Evolutionary conservation across 2,888 invertebrate species (phyloP), one percentile per base, ranked within the genome.

Genomic region (Noctua fimbriata): DNA sequence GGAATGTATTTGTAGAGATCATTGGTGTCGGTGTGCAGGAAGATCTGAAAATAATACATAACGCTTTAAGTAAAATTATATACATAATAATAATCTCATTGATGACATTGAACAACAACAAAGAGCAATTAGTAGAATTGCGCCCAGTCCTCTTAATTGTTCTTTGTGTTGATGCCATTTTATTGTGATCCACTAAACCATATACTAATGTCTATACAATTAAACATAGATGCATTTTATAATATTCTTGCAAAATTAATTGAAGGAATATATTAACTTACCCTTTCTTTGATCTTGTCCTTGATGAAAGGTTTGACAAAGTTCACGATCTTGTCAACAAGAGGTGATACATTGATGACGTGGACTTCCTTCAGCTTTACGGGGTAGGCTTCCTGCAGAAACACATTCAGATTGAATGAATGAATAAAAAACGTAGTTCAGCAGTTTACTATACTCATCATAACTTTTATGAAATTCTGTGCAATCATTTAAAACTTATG

Each of bases 351-450:
- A 92, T 99, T 98, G 91, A 99, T 97, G 1, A 98, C 98, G 92
- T 99, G 98, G 49, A 98, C 98, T 95, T 98, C 98, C 94, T 98
- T 98, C 90, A 98, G 97, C 93, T 98, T 98, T 0, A 98, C 98
- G 10, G 98, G 98, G 93, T 98, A 99, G 9, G 98, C 98, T 96
- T 99, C 98, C 97, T 98, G 96, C 47, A 90, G 90, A 79, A 32
- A 65, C 9, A 69, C 7, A 67, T 44, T 21, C 21, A 21, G 5
- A 21, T 21, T 65, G 5, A 67, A 44, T 4, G 7, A 44, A 67
- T n/a, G 7, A 16, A n/a, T 0, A 1, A 16, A n/a, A 4, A 16
- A n/a, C 16, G 7, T 66, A 12, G 4, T 1, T 65, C 36, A 32
- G 18, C 52, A 21, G 12, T 55, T 55, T 55, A 55, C 10, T 10